A percentile compares a stretch with the other conserved stretches of the same genome.
Evolutionary conservation across 2,888 invertebrate genomes (phyloP).

Genomic region (Rosalia funebris): DNA sequence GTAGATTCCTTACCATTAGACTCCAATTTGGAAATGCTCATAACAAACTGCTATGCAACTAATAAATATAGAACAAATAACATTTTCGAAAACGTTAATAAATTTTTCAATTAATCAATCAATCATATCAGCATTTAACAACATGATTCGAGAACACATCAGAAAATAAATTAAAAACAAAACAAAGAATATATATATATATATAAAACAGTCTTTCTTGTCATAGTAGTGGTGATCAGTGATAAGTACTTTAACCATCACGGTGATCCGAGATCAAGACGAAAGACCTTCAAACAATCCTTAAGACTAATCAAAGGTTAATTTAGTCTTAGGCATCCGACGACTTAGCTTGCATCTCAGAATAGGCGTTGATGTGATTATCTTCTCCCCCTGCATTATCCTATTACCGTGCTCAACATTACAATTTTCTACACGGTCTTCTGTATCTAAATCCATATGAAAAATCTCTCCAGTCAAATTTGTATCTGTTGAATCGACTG

Average conservation of each 20-base stretch:
- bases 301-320: slow-evolving; percentile 31
- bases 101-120: slow-evolving; percentile 32
- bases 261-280: slow-evolving; percentile 27
- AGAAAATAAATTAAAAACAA: slow-evolving; percentile 36
- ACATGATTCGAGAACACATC: slow-evolving; percentile 26
- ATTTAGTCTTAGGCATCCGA: slow-evolving; percentile 35
- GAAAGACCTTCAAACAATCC: slow-evolving; percentile 24
- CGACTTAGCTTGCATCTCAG: slow-evolving; percentile 26
- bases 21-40: background rate
- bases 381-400: slow-evolving; percentile 18
- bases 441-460: slow-evolving; percentile 20
- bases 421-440: background rate
- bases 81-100: slow-evolving; percentile 31
- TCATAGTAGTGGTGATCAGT: slow-evolving; percentile 23
- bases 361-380: slow-evolving; percentile 39
- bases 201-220: slow-evolving; percentile 33
- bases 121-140: slow-evolving; percentile 28
- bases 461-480: slow-evolving; percentile 18
- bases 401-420: background rate
- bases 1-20: background rate
- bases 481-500: slow-evolving; percentile 20
- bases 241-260: slow-evolving; percentile 21
- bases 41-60: slow-evolving; percentile 15
- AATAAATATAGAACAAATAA: slow-evolving; percentile 23
- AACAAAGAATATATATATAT: slow-evolving; percentile 32